Percentiles rank a stretch among this genome's conserved stretches.
Conservation (phyloP, 2,797 vertebrate genomes). For the Pteropus rufus region DNA sequence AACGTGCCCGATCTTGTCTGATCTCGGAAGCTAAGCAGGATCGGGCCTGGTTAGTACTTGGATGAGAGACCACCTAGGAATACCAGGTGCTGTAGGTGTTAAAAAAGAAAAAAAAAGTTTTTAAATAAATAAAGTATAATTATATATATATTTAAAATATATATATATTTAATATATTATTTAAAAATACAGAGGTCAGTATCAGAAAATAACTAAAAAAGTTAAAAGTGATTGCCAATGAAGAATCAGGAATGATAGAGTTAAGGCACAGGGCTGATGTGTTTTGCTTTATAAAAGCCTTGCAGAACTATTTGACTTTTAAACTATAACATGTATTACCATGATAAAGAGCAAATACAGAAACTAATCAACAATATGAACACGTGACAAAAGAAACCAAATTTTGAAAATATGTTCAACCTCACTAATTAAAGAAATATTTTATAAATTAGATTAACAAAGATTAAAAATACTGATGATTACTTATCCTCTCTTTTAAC, state of each 20-base stretch:
- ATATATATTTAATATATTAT: not conserved
- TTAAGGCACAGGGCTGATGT: not conserved
- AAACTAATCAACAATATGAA: not conserved
- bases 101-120: too few species aligned
- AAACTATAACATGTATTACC: not conserved
- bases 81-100: too few species aligned
- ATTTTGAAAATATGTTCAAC: not conserved
- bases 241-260: not conserved
- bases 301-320: not conserved
- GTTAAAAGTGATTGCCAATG: not conserved
- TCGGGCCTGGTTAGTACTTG: too few species aligned
- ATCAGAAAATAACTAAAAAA: not conserved
- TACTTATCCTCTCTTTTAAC: not conserved
- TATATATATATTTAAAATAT: not conserved
- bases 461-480: not conserved
- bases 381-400: not conserved
- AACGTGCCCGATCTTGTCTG: too few species aligned
- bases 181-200: not conserved
- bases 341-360: not conserved
- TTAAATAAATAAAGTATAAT: not conserved
- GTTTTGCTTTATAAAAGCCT: not conserved
- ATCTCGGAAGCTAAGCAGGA: too few species aligned
- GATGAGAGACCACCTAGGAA: too few species aligned
- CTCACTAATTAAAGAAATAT: not conserved
- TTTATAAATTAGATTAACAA: not conserved